A percentile compares a stretch with the other conserved stretches of the same genome.
Conservation (phyloP, 2,888 invertebrate genomes). For the Nymphalis urticae region DNA sequence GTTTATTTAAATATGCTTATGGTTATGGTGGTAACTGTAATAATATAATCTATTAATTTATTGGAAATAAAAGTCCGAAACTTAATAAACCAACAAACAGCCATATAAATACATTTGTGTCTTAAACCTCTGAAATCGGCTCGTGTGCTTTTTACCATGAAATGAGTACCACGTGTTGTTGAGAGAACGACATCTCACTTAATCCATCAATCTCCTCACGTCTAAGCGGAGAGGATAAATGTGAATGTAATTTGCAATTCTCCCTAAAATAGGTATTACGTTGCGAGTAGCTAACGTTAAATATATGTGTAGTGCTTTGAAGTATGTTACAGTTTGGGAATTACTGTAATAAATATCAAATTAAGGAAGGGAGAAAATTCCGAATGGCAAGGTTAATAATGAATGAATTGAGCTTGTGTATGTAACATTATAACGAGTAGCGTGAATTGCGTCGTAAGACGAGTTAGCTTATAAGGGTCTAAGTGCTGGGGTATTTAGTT, state of each 20-base stretch:
- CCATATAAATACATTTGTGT: not conserved
- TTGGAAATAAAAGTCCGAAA: no score
- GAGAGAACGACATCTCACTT: conserved; percentile 12
- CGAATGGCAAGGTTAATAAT: no score
- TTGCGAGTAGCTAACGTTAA: not conserved
- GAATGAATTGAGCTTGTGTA: no score
- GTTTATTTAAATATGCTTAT: no score
- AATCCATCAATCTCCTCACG: conserved; percentile 17
- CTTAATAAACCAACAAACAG: no score
- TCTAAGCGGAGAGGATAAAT: conserved; percentile 1
- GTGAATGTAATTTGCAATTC: conserved; percentile 10
- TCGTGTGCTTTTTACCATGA: conserved; percentile 10
- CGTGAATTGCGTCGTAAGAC: no score
- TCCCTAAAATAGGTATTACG: conserved; percentile 1
- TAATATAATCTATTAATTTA: no score
- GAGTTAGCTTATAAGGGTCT: no score
- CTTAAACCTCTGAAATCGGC: not conserved
- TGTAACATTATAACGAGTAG: no score
- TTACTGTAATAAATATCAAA: not conserved
- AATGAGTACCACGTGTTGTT: conserved; percentile 12
- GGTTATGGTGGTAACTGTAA: no score
- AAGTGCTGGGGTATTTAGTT: no score
- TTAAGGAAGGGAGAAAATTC: not conserved
- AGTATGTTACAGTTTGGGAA: not conserved
- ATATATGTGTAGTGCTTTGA: not conserved